These are phyloP conservation scores for Lomographa bimaculata DNA, from an alignment of 2,888 invertebrate genomes.

Conservation along the genomic window DNA sequence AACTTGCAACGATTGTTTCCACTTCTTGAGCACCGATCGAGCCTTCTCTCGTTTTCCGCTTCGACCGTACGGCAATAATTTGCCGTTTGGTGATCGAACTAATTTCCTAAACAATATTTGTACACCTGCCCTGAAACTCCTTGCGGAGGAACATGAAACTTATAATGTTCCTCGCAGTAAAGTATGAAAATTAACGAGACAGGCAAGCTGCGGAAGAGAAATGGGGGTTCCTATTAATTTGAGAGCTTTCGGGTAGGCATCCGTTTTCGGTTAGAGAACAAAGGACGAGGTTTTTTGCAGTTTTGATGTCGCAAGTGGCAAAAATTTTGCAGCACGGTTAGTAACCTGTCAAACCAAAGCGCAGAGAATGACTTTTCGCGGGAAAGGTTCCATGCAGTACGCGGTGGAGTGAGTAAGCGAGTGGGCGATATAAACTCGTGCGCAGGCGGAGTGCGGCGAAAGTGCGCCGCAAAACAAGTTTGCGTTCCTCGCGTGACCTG, in stretches of 20 bases:
- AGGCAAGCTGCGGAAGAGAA: constrained; percentile 22
- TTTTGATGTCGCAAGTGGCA: constrained; percentile 29
- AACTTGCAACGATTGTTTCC: constrained; percentile 52
- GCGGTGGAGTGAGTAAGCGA: constrained; percentile 53
- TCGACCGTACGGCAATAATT: constrained; percentile 6
- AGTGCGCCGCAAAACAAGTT: constrained; percentile 76
- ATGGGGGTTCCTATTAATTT: constrained; percentile 27
- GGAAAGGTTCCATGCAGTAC: constrained; percentile 46
- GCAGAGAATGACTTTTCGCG: constrained; percentile 15
- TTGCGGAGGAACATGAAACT: constrained; percentile 14
- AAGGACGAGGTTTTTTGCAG: constrained; percentile 32
- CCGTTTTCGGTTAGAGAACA: constrained; percentile 26
- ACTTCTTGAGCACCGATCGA: constrained; percentile 40
- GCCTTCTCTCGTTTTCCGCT: constrained; percentile 6
- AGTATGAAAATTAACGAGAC: constrained; percentile 26
- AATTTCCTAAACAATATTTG: constrained; percentile 18
- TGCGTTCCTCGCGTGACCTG: constrained; percentile 76
- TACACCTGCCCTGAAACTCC: constrained; percentile 12
- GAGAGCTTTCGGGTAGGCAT: constrained; percentile 22
- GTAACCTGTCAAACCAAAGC: constrained; percentile 33
- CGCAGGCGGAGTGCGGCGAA: constrained; percentile 73
- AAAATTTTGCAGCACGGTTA: constrained; percentile 2
- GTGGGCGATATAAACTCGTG: constrained; percentile 57
- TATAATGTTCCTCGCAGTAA: constrained; percentile 17
- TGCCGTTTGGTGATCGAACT: constrained; percentile 13